Evolutionary conservation across 2,888 invertebrate species (phyloP).

Genomic region (Brachylomia viminalis): DNA sequence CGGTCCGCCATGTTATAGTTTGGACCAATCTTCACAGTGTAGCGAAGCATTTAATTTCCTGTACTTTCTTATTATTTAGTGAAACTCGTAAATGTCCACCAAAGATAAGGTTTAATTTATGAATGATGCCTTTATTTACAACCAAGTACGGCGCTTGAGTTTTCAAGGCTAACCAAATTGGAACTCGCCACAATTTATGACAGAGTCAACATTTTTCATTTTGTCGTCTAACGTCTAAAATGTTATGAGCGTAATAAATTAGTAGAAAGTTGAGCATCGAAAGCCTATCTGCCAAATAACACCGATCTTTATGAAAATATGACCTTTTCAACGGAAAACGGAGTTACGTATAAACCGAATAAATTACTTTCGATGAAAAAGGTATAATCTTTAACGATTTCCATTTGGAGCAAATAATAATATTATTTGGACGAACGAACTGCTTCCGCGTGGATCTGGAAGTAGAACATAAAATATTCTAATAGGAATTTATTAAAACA

Average conservation of each 20-base stretch:
- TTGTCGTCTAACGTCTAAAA: constrained; percentile 62
- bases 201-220: constrained; percentile 57
- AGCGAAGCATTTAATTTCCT: constrained; percentile 19
- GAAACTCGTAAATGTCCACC: constrained; percentile 41
- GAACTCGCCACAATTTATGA: constrained; percentile 55
- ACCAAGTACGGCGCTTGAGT: constrained; percentile 2
- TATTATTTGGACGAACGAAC: constrained; percentile 40
- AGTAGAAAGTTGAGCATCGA: constrained; percentile 56
- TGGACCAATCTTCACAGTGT: constrained; percentile 18
- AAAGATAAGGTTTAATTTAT: constrained; percentile 46
- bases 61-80: constrained; percentile 24
- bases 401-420: constrained; percentile 36
- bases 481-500: constrained; percentile 19
- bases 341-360: constrained; percentile 17
- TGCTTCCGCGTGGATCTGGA: constrained; percentile 11
- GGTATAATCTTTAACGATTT: constrained; percentile 38
- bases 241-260: constrained; percentile 60
- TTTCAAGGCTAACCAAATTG: constrained; percentile 57
- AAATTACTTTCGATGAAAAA: constrained; percentile 39
- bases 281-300: constrained; percentile 36
- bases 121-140: constrained; percentile 31
- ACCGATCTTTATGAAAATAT: constrained; percentile 35
- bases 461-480: constrained; percentile 13
- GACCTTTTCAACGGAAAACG: constrained; percentile 21
- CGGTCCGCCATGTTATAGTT: constrained; percentile 8